These are phyloP conservation scores for Hedychridium roseum DNA, from an alignment of 2,888 invertebrate species.

Conservation along the genomic window DNA sequence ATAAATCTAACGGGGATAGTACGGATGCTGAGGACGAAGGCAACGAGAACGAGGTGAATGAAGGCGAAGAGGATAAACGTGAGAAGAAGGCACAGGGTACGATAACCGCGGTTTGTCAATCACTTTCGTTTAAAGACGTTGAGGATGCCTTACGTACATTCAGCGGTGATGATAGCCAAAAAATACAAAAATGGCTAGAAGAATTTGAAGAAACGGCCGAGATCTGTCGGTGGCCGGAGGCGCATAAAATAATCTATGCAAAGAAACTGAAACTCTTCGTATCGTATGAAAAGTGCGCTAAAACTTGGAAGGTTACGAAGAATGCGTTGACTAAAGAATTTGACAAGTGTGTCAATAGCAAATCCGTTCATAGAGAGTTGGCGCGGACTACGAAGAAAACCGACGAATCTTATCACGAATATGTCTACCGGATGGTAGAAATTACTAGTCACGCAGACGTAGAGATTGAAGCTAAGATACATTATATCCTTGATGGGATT, in stretches of 20 bases:
- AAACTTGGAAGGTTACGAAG: constrained; percentile 20
- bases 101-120: too few species aligned
- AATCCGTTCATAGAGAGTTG: constrained; percentile 18
- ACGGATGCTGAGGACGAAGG: too few species aligned
- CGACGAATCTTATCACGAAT: constrained; percentile 24
- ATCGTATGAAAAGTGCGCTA: constrained; percentile 15
- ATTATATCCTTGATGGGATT: constrained; percentile 10
- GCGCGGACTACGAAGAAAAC: constrained; percentile 8
- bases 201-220: constrained; percentile 12
- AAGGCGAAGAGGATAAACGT: too few species aligned
- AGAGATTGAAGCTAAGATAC: constrained; percentile 3
- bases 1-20: too few species aligned
- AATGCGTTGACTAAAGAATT: constrained; percentile 21
- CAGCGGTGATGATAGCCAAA: constrained; percentile 16
- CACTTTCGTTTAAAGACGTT: constrained; percentile 11
- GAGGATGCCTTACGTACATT: constrained; percentile 16
- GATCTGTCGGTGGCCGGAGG: constrained; percentile 8
- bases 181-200: constrained; percentile 6
- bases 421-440: constrained; percentile 24
- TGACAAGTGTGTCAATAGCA: constrained; percentile 15
- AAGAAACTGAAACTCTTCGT: constrained; percentile 22
- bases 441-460: constrained; percentile 26
- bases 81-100: too few species aligned
- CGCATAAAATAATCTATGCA: constrained; percentile 12
- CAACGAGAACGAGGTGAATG: too few species aligned